Conservation (phyloP, 2,113 vertebrate species). For the Hyperopisus bebe region DNA sequence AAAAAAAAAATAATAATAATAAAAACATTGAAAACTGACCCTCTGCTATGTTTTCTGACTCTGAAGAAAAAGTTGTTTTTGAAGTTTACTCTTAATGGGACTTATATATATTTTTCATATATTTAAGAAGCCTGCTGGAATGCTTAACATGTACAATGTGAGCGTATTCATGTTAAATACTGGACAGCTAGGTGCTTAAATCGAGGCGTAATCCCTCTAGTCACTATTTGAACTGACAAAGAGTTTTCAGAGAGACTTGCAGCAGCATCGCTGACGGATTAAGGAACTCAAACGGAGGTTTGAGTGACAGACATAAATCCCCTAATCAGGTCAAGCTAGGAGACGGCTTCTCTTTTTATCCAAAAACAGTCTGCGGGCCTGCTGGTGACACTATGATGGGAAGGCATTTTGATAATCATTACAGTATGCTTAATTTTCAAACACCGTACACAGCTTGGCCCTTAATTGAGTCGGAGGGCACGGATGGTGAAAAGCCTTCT, state of each 20-base stretch:
- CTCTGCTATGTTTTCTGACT: background rate
- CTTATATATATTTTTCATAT: background rate
- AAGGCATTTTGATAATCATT: background rate
- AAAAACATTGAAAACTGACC: slow-evolving; percentile 4
- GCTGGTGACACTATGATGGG: background rate
- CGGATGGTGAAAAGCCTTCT: background rate
- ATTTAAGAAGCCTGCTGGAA: background rate
- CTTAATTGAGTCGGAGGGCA: slow-evolving; percentile 15
- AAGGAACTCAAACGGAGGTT: background rate
- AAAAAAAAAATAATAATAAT: background rate
- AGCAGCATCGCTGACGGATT: background rate
- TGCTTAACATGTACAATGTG: background rate
- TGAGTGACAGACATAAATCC: slow-evolving; percentile 1
- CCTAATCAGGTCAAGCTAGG: slow-evolving; percentile 1
- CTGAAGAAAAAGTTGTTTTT: background rate
- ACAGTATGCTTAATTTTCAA: slow-evolving; percentile 9
- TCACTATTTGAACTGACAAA: background rate
- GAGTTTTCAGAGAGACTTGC: background rate
- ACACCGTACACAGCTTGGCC: background rate
- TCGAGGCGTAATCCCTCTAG: background rate
- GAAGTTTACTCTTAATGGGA: background rate
- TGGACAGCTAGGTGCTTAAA: background rate
- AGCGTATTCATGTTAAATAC: background rate
- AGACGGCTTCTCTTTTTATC: background rate
- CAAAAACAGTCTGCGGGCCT: background rate